Conservation (phyloP, 35 echinoderm and acorn worm genomes). For the Ptychodera flava region DNA sequence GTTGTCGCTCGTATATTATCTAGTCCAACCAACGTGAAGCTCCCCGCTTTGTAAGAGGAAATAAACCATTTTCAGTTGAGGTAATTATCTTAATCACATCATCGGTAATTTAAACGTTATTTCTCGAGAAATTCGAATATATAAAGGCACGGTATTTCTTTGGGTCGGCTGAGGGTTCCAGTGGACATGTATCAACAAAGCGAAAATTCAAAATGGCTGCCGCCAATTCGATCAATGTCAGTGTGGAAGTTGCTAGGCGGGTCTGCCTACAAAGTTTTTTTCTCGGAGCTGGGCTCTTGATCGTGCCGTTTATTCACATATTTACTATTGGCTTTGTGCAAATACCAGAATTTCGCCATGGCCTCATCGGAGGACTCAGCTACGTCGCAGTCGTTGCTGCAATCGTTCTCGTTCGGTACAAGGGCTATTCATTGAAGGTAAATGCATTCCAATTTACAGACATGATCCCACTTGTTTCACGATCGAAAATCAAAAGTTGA, state of each 20-base stretch:
- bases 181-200: neutral
- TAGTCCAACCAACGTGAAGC: too few relatives aligned
- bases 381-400: neutral
- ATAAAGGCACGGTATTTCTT: too few relatives aligned
- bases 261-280: neutral
- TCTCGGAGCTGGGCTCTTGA: neutral
- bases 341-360: neutral
- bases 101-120: too few relatives aligned
- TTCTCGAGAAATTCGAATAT: too few relatives aligned
- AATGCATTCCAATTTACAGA: neutral
- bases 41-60: too few relatives aligned
- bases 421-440: neutral
- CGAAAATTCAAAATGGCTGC: neutral
- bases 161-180: neutral
- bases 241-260: neutral
- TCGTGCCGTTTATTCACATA: neutral
- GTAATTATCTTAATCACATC: too few relatives aligned
- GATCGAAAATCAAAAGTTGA: too few relatives aligned
- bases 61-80: too few relatives aligned
- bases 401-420: neutral
- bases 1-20: too few relatives aligned
- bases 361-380: neutral
- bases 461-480: too few relatives aligned
- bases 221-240: too few relatives aligned
- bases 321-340: neutral